phyloP scores from a whole-genome alignment of 2,113 vertebrate genomes.

The Dasypus novemcinctus region DNA sequence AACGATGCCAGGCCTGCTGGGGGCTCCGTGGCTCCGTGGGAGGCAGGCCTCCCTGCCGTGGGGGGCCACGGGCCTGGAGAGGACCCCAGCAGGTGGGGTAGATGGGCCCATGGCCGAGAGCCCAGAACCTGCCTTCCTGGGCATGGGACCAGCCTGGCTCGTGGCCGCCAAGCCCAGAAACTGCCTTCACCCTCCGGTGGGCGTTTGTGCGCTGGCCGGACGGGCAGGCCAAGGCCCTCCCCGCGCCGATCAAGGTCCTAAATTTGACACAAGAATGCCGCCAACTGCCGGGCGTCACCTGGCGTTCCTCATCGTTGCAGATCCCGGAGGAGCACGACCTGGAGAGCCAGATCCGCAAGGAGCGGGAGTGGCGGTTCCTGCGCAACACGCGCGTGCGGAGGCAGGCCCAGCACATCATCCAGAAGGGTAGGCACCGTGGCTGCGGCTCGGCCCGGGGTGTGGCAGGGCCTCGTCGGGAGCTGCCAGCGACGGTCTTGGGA shows the following conservation, averaged over 20 bases:
- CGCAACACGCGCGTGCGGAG: constrained; percentile 91
- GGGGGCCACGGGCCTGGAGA: too few species aligned
- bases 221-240: not conserved
- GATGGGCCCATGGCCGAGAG: too few species aligned
- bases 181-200: too few species aligned
- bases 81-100: not conserved
- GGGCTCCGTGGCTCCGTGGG: not conserved
- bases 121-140: too few species aligned
- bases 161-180: too few species aligned
- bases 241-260: too few species aligned
- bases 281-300: not conserved
- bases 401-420: constrained; percentile 91
- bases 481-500: too few species aligned
- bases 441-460: too few species aligned
- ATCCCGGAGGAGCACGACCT: constrained; percentile 96
- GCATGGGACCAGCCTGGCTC: too few species aligned
- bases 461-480: too few species aligned
- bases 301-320: constrained; percentile 70
- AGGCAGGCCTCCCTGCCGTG: too few species aligned
- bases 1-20: accelerated
- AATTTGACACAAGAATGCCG: accelerated
- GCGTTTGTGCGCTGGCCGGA: accelerated
- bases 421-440: constrained; percentile 87
- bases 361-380: constrained; percentile 96
- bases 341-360: constrained; percentile 96